A percentile compares a stretch with the other conserved stretches of the same genome.
Conservation (phyloP, 2,797 vertebrate species). For the Sphaeramia orbicularis region DNA sequence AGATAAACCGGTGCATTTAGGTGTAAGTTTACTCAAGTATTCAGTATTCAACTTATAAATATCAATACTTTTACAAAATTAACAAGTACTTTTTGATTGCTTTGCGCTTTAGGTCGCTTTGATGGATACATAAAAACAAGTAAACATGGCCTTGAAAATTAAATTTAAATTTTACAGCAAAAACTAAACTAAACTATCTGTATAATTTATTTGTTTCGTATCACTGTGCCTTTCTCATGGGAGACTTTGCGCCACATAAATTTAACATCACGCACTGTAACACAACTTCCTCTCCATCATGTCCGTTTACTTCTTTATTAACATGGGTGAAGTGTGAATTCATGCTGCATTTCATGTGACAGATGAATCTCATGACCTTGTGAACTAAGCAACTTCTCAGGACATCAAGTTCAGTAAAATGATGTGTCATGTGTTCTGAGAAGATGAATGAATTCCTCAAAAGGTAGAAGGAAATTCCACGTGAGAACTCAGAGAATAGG, state of each 20-base stretch:
- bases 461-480: neutral
- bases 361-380: conserved; percentile 16
- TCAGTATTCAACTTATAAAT: no score
- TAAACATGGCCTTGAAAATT: no score
- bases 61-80: no score
- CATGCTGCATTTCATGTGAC: conserved; percentile 19
- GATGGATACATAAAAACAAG: no score
- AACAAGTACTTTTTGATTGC: no score
- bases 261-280: neutral
- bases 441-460: neutral
- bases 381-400: neutral
- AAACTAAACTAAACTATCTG: no score
- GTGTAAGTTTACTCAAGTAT: no score
- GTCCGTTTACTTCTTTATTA: neutral
- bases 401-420: neutral
- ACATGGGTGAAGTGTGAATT: neutral
- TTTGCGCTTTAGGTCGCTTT: no score
- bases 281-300: conserved; percentile 4
- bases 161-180: no score
- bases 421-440: neutral
- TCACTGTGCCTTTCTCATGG: neutral
- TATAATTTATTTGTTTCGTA: no score
- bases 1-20: no score
- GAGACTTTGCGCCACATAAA: neutral
- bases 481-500: no score